Evolutionary conservation across 1,140 invertebrate genomes (phyloP), one percentile per base, ranked within the genome.

Genomic region (Lethocerus indicus): DNA sequence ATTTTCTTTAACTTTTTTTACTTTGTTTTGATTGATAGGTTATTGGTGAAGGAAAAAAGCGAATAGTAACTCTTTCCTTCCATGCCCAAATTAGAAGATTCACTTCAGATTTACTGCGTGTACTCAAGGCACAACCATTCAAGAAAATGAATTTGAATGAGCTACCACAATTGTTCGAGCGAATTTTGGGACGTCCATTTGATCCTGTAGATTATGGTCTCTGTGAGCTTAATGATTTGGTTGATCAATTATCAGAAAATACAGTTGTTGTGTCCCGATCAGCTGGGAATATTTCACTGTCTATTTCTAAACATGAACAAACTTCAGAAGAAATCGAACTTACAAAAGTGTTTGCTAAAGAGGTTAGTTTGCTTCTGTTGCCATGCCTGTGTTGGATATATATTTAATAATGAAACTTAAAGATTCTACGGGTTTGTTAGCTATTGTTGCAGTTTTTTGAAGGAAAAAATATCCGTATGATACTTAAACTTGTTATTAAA

Each of bases 11-110:
- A n/a, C n/a, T n/a, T n/a, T n/a, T n/a, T n/a, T n/a, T 12, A 35
- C 45, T 40, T 37, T 36, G 16, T 16, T n/a, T n/a, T n/a, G n/a
- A n/a, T n/a, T n/a, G n/a, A 16, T 58, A 87, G 83, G 81, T 92
- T 2, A 75, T 95, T 59, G 91, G 90, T 1, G 85, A 89, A 56
- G 89, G 88, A 16, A 81, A 83, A 48, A 81, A 82, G 56, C 76
- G 87, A 18, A 69, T 86, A 5, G 77, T 97, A 18, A 94, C 89
- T 0, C 67, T 97, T 9, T 85, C 88, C 4, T 86, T 92, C 60
- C 72, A 79, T 37, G 81, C 85, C 4, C 90, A 97, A 67, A 74
- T 89, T 43, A 80, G 84, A 47, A 75, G 92, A 43, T 96, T 95
- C 63, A 87, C 86, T 0, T 78, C 83, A 0, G 91, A 96, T 68